Percentiles rank a stretch among this genome's conserved stretches.
Evolutionary conservation across 2,797 vertebrate genomes (phyloP).

Genomic region (Tangara arthus): DNA sequence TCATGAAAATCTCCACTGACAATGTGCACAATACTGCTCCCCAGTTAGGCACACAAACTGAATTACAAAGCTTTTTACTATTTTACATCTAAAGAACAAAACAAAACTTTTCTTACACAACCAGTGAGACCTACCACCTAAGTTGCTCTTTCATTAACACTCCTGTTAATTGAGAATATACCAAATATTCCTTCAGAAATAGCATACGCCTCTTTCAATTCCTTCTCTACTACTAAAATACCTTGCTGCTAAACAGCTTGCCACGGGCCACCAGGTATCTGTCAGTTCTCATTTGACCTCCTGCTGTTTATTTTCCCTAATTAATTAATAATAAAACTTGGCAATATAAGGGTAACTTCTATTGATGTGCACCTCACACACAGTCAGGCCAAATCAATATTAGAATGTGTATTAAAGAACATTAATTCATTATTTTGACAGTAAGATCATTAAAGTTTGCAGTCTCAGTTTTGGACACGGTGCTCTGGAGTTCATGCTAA

Average conservation of each 20-base stretch:
- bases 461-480: rapidly evolving
- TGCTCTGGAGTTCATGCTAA: background rate
- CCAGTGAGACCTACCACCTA: background rate
- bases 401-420: background rate
- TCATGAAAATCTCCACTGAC: background rate
- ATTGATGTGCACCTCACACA: background rate
- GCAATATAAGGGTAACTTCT: background rate
- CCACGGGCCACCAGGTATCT: rapidly evolving
- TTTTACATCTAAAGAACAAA: background rate
- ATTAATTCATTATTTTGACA: background rate
- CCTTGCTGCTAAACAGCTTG: background rate
- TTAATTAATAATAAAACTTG: background rate
- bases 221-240: background rate
- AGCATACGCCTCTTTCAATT: background rate
- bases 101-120: background rate
- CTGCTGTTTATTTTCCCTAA: background rate
- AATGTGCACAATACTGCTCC: background rate
- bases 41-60: background rate
- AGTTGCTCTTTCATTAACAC: background rate
- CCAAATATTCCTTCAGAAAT: background rate
- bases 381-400: background rate
- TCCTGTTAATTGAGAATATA: background rate
- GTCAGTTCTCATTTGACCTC: background rate
- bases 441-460: background rate
- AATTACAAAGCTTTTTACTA: background rate